Evolutionary conservation across 2,797 vertebrate genomes (phyloP).

Genomic region (Anas capensis): DNA sequence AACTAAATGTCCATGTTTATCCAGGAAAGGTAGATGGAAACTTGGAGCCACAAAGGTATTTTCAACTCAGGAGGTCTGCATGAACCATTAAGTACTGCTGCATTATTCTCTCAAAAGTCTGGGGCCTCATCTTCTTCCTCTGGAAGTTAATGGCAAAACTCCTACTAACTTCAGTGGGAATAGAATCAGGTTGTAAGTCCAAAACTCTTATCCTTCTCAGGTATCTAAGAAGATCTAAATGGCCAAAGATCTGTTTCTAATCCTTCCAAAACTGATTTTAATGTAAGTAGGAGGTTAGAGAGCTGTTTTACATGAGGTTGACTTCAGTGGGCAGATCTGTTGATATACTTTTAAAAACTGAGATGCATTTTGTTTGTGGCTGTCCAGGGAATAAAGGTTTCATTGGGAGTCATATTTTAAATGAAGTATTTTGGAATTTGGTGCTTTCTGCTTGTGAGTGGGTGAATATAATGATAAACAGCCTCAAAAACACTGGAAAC

Average conservation of each 20-base stretch:
- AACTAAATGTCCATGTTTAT: constrained; percentile 74
- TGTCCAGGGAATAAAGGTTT: not conserved
- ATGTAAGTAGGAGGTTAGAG: not conserved
- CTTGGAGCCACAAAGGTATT: constrained; percentile 71
- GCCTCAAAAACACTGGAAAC: not conserved
- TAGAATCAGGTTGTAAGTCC: not conserved
- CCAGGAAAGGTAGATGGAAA: constrained; percentile 75
- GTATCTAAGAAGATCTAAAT: not conserved
- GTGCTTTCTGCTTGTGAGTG: not conserved
- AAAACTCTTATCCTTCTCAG: not conserved
- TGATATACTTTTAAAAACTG: not conserved
- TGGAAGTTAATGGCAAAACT: constrained; percentile 43
- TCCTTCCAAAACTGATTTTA: not conserved
- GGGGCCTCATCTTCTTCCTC: constrained; percentile 44
- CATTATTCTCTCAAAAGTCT: constrained; percentile 15
- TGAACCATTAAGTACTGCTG: constrained; percentile 52
- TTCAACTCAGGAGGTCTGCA: constrained; percentile 70
- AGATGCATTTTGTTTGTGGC: not conserved
- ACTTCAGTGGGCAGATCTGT: not conserved
- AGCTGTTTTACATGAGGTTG: constrained; percentile 13
- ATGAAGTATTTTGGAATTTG: not conserved
- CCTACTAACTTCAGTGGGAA: constrained; percentile 13
- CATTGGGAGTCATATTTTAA: not conserved
- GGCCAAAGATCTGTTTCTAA: not conserved
- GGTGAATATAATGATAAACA: not conserved